Conservation (phyloP, 2,113 vertebrate genomes). For the Aramus guarauna region DNA sequence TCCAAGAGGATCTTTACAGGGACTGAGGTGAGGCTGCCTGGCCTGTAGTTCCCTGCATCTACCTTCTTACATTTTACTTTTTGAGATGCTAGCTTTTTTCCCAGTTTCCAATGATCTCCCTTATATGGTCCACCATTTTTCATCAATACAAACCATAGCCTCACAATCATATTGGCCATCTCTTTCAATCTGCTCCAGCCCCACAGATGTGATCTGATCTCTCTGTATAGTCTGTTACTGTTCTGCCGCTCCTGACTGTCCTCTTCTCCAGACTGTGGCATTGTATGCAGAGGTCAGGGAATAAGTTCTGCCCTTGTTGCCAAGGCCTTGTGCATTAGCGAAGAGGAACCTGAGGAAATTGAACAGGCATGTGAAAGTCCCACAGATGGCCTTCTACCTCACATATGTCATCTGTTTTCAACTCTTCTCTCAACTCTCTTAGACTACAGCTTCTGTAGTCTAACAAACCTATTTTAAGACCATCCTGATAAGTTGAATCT, state of each 20-base stretch:
- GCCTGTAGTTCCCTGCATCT: neutral
- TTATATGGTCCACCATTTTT: rapidly evolving
- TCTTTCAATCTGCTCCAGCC: neutral
- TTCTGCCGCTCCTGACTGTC: neutral
- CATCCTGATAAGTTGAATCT: neutral
- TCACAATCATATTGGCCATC: neutral
- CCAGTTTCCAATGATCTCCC: neutral
- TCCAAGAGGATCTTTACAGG: neutral
- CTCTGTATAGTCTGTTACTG: neutral
- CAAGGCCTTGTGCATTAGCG: neutral
- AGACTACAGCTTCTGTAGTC: neutral
- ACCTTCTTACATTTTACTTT: neutral
- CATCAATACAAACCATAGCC: neutral
- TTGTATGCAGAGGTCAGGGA: neutral
- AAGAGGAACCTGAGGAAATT: neutral
- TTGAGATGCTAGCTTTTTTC: neutral
- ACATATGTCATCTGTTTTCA: rapidly evolving
- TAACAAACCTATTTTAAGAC: neutral
- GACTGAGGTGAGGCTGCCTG: neutral
- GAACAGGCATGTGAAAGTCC: neutral
- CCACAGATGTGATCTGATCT: neutral
- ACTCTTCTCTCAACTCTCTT: neutral
- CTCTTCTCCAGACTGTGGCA: neutral
- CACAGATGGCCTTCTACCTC: neutral
- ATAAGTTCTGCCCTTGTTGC: neutral